phyloP scores from a whole-genome alignment of 2,113 vertebrate species.

The Podarcis muralis region DNA sequence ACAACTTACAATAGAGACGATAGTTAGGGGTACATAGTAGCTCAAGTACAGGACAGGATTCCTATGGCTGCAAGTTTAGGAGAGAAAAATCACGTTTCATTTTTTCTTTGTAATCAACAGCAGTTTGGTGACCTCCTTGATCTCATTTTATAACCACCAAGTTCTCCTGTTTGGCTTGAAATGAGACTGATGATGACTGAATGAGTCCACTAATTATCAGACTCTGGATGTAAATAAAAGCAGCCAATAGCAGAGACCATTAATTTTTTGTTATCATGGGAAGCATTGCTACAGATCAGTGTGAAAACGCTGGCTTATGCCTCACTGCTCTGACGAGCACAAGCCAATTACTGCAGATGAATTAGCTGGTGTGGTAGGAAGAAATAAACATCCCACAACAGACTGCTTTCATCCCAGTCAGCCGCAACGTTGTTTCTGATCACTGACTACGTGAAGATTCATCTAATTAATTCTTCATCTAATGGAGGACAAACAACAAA shows the following conservation, averaged over 20 bases:
- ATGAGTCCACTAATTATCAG: slow-evolving; percentile 42
- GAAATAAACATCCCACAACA: slow-evolving; percentile 51
- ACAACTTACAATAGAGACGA: too few relatives aligned
- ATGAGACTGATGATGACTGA: slow-evolving; percentile 37
- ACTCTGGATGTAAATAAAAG: slow-evolving; percentile 47
- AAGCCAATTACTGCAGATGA: slow-evolving; percentile 68
- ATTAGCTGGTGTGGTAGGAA: slow-evolving; percentile 61
- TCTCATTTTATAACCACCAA: slow-evolving; percentile 18
- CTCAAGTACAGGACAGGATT: not conserved
- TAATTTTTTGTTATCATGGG: slow-evolving; percentile 48
- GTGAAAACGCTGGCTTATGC: slow-evolving; percentile 61
- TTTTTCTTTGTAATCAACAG: not conserved
- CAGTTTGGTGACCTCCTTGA: not conserved
- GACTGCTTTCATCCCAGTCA: slow-evolving; percentile 54
- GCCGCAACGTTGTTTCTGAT: not conserved
- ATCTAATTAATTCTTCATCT: not conserved
- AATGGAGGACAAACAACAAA: rapidly evolving
- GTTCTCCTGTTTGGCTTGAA: slow-evolving; percentile 5
- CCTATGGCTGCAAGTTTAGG: not conserved
- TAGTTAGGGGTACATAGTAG: too few relatives aligned
- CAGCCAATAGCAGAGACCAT: slow-evolving; percentile 27
- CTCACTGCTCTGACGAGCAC: slow-evolving; percentile 57
- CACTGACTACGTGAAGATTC: not conserved
- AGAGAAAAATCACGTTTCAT: not conserved
- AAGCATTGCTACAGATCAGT: slow-evolving; percentile 64